phyloP scores from a whole-genome alignment of 2,797 vertebrate species.

The Hoplostethus atlanticus region DNA sequence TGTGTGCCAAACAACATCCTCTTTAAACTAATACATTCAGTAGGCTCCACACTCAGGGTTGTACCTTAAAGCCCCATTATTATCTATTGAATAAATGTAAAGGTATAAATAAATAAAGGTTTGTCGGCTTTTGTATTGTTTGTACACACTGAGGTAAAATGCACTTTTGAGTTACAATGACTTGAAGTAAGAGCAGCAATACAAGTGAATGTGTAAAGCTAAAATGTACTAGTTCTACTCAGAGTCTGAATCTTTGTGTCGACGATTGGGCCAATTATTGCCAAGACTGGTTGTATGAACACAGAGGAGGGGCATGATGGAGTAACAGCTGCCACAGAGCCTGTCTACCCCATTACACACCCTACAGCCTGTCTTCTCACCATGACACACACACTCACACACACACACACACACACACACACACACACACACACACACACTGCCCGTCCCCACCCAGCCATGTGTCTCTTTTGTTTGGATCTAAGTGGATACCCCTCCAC shows the following conservation, averaged over 20 bases:
- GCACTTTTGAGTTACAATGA: too few relatives aligned
- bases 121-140: too few relatives aligned
- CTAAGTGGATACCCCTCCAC: conserved; percentile 49
- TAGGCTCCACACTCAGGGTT: too few relatives aligned
- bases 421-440: conserved; percentile 22
- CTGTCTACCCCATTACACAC: conserved; percentile 51
- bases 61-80: too few relatives aligned
- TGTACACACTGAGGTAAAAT: too few relatives aligned
- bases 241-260: conserved; percentile 1
- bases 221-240: background rate
- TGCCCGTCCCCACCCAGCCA: conserved; percentile 68
- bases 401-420: conserved; percentile 29
- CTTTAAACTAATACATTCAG: too few relatives aligned
- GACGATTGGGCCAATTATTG: conserved; percentile 6
- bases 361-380: conserved; percentile 57
- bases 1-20: too few relatives aligned
- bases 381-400: conserved; percentile 27
- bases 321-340: conserved; percentile 76
- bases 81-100: too few relatives aligned
- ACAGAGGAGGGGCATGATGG: conserved; percentile 47
- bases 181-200: too few relatives aligned
- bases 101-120: too few relatives aligned
- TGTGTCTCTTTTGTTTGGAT: conserved; percentile 81
- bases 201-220: background rate
- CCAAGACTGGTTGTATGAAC: conserved; percentile 21